Percentiles rank a stretch among this genome's conserved stretches.
phyloP scores from a whole-genome alignment of 2,888 invertebrate species.

The Blastobasis adustella region DNA sequence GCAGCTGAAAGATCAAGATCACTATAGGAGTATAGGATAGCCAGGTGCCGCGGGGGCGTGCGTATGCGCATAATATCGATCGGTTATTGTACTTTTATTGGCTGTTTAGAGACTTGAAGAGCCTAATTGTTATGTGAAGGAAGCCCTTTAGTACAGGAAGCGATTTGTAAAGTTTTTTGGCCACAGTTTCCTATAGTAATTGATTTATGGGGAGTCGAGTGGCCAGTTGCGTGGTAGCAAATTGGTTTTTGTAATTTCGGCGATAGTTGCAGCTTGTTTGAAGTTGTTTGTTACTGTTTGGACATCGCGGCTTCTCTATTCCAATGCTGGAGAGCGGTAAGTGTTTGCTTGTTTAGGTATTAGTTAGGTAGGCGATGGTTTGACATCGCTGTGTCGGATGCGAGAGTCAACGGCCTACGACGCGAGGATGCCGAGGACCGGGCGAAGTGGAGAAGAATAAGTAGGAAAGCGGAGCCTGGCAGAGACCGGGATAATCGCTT shows the following conservation, averaged over 20 bases:
- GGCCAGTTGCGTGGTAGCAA: neutral
- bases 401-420: no score
- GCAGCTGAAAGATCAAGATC: no score
- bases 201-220: constrained; percentile 7
- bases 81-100: constrained; percentile 19
- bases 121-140: constrained; percentile 30
- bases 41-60: constrained; percentile 29
- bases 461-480: no score
- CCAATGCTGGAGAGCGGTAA: no score
- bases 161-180: constrained; percentile 22
- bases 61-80: constrained; percentile 20
- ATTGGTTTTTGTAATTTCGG: neutral
- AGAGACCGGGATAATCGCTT: no score
- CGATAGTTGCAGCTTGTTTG: neutral
- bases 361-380: no score
- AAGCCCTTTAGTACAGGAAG: constrained; percentile 28
- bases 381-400: no score
- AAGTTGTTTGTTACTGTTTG: no score
- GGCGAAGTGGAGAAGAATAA: no score
- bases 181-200: neutral
- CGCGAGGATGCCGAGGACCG: no score
- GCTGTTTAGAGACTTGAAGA: constrained; percentile 25
- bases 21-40: neutral
- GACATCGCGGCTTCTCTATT: no score
- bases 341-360: no score